Evolutionary conservation across 2,888 invertebrate species (phyloP).

Genomic region (Calliopum simillimum): DNA sequence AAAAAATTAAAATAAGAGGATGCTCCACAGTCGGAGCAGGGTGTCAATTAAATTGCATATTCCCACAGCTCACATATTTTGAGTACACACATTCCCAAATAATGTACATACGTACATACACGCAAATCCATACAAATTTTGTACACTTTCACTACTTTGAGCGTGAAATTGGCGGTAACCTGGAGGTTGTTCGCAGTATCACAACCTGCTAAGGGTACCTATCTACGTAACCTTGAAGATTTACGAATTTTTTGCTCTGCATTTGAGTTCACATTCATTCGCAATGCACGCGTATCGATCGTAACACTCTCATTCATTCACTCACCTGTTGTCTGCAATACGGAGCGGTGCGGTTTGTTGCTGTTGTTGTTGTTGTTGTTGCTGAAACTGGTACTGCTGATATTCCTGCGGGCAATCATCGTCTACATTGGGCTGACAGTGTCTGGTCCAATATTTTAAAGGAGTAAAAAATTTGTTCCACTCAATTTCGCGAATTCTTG

Average conservation of each 20-base stretch:
- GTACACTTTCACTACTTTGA: slow-evolving; percentile 52
- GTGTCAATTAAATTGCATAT: slow-evolving; percentile 39
- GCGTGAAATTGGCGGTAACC: slow-evolving; percentile 34
- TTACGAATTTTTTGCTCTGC: background rate
- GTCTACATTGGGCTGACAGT: slow-evolving; percentile 51
- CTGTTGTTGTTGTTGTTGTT: background rate
- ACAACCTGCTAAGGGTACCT: background rate
- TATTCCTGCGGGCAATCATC: slow-evolving; percentile 56
- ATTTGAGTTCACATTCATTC: too few relatives aligned
- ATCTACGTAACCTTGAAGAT: slow-evolving; percentile 30
- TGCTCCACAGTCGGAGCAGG: too few relatives aligned
- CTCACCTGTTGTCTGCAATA: slow-evolving; percentile 17
- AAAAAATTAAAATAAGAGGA: too few relatives aligned
- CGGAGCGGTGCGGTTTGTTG: too few relatives aligned
- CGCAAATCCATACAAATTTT: slow-evolving; percentile 10
- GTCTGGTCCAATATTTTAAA: slow-evolving; percentile 54
- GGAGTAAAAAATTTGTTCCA: slow-evolving; percentile 53
- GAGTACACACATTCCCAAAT: slow-evolving; percentile 9
- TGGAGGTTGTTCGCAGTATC: slow-evolving; percentile 33
- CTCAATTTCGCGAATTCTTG: slow-evolving; percentile 42
- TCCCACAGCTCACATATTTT: background rate
- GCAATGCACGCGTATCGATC: too few relatives aligned
- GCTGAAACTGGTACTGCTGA: slow-evolving; percentile 40
- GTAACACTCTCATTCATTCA: background rate
- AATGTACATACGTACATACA: slow-evolving; percentile 17